A percentile compares a stretch with the other conserved stretches of the same genome.
Evolutionary conservation across 2,888 invertebrate genomes (phyloP).

Genomic region (Orchesellides sinensis): DNA sequence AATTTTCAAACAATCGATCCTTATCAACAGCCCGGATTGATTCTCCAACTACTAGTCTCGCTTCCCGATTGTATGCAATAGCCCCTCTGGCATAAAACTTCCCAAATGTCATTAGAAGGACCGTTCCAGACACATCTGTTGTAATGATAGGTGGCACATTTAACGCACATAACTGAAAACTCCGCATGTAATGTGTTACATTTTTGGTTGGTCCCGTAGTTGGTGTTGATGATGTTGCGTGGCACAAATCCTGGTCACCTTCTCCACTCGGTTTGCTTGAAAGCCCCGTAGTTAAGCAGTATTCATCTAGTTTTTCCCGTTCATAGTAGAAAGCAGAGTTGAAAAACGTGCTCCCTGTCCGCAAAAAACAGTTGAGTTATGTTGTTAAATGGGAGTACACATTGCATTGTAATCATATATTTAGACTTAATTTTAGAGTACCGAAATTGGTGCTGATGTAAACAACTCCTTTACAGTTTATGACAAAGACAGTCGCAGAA

Average conservation of each 20-base stretch:
- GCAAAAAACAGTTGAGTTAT: neutral
- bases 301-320: neutral
- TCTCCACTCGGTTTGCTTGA: neutral
- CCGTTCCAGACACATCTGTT: constrained; percentile 15
- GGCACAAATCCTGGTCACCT: neutral
- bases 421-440: neutral
- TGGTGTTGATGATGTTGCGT: neutral
- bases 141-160: constrained; percentile 38
- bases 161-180: constrained; percentile 25
- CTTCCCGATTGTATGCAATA: constrained; percentile 34
- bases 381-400: no score
- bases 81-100: constrained; percentile 45
- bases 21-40: no score
- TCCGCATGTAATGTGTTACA: neutral
- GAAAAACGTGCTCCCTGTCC: constrained; percentile 42
- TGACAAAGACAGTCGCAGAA: constrained; percentile 35
- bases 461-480: constrained; percentile 46
- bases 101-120: constrained; percentile 46
- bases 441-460: constrained; percentile 57
- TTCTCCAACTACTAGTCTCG: constrained; percentile 35
- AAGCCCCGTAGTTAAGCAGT: neutral
- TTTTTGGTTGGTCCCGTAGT: no score
- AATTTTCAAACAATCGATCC: constrained; percentile 18
- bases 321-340: constrained; percentile 49
- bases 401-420: neutral